Evolutionary conservation across 2,888 invertebrate species (phyloP).

Genomic region (Drosophila melanosoma): DNA sequence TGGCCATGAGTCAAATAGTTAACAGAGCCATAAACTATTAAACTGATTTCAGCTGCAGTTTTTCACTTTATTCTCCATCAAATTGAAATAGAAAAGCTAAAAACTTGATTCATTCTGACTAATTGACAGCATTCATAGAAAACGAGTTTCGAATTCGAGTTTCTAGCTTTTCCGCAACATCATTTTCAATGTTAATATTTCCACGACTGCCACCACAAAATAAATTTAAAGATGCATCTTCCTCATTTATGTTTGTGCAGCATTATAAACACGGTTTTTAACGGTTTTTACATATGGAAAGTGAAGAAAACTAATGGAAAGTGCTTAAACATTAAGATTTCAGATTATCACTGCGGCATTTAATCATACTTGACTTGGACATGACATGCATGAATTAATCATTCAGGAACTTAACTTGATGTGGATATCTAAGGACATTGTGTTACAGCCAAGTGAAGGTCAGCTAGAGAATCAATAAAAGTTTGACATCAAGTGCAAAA

Average conservation of each 20-base stretch:
- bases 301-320: conserved; percentile 48
- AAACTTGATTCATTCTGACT: conserved; percentile 63
- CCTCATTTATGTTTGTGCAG: conserved; percentile 1
- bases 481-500: conserved; percentile 2
- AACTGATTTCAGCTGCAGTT: conserved; percentile 54
- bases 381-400: conserved; percentile 53
- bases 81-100: conserved; percentile 40
- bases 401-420: conserved; percentile 19
- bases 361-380: conserved; percentile 49
- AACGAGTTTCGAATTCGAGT: conserved; percentile 46
- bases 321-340: conserved; percentile 45
- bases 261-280: conserved; percentile 5
- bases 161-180: conserved; percentile 20
- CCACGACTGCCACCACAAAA: conserved; percentile 44
- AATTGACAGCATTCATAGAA: conserved; percentile 4
- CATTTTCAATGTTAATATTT: conserved; percentile 77
- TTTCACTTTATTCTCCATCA: conserved; percentile 29
- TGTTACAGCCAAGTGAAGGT: conserved; percentile 52
- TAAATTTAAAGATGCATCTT: conserved; percentile 45
- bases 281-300: conserved; percentile 42
- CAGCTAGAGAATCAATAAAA: conserved; percentile 64
- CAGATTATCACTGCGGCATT: conserved; percentile 32
- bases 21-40: conserved; percentile 30
- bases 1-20: conserved; percentile 49
- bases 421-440: conserved; percentile 11